Evolutionary conservation across 2,888 invertebrate species (phyloP).

Genomic region (Dicranocentrus wangi): DNA sequence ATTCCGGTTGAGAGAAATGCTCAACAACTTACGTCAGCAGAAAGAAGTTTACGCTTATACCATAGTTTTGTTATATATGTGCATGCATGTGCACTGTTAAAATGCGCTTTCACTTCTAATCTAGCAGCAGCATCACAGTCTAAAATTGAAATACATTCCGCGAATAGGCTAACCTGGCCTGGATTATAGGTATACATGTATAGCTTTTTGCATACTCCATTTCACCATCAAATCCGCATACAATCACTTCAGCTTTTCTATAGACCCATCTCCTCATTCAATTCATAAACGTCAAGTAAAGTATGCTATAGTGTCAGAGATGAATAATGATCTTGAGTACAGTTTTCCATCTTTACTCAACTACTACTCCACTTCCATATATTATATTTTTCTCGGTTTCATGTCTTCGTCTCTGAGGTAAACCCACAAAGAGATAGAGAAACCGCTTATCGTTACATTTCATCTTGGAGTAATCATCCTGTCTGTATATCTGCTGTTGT

Average conservation of each 20-base stretch:
- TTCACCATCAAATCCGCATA: conserved; percentile 8
- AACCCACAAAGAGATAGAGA: neutral
- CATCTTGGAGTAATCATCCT: conserved; percentile 10
- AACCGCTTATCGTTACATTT: neutral
- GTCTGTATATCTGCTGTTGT: neutral
- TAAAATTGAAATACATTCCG: too few species aligned
- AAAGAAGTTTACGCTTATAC: too few species aligned
- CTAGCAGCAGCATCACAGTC: too few species aligned
- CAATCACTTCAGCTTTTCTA: neutral
- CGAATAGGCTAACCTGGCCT: too few species aligned
- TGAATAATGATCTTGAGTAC: conserved; percentile 43
- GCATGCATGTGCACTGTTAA: too few species aligned
- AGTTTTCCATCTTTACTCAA: neutral
- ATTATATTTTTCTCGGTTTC: neutral
- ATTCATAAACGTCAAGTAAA: conserved; percentile 49
- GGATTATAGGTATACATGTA: too few species aligned
- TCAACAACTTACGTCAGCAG: too few species aligned
- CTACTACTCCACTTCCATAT: neutral
- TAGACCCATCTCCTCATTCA: conserved; percentile 12
- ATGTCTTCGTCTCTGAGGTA: neutral
- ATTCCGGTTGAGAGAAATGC: too few species aligned
- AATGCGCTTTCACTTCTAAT: too few species aligned
- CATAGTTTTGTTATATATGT: too few species aligned
- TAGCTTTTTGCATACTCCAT: too few species aligned
- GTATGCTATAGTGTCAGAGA: conserved; percentile 44